phyloP scores from a whole-genome alignment of 2,113 vertebrate genomes.

The Microcebus tavaratra region DNA sequence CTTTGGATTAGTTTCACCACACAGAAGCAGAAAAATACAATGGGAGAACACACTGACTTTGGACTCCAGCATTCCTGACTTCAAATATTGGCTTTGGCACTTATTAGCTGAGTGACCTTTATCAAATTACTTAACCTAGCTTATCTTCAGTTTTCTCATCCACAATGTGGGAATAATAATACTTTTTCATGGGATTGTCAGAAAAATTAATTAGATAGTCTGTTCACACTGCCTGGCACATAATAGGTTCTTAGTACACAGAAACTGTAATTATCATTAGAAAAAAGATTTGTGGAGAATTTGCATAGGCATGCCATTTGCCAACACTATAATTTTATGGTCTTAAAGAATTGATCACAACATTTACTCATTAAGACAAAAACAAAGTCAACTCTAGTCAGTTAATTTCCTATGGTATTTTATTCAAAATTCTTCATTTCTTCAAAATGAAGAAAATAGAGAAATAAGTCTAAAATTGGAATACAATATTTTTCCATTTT shows the following conservation, averaged over 20 bases:
- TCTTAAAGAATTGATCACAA: slow-evolving; percentile 27
- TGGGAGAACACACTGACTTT: background rate
- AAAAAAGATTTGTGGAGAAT: background rate
- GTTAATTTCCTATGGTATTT: background rate
- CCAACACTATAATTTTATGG: background rate
- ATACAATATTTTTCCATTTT: background rate
- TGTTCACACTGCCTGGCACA: background rate
- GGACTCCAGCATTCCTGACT: background rate
- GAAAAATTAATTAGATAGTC: slow-evolving; percentile 17
- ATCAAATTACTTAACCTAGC: slow-evolving; percentile 28
- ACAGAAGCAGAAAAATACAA: background rate
- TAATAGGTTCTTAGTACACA: background rate
- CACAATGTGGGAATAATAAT: background rate
- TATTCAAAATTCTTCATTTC: background rate
- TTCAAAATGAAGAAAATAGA: slow-evolving; percentile 30
- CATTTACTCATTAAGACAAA: background rate
- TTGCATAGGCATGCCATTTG: background rate
- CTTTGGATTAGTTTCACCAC: background rate
- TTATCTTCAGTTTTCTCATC: slow-evolving; percentile 24
- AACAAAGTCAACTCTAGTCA: background rate
- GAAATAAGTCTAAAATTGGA: background rate
- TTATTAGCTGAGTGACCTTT: background rate
- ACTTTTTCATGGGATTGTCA: background rate
- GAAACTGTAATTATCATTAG: background rate
- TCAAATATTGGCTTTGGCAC: background rate